These are phyloP conservation scores for Muraenolepis orangiensis DNA, from an alignment of 2,797 vertebrate genomes.

Conservation along the genomic window DNA sequence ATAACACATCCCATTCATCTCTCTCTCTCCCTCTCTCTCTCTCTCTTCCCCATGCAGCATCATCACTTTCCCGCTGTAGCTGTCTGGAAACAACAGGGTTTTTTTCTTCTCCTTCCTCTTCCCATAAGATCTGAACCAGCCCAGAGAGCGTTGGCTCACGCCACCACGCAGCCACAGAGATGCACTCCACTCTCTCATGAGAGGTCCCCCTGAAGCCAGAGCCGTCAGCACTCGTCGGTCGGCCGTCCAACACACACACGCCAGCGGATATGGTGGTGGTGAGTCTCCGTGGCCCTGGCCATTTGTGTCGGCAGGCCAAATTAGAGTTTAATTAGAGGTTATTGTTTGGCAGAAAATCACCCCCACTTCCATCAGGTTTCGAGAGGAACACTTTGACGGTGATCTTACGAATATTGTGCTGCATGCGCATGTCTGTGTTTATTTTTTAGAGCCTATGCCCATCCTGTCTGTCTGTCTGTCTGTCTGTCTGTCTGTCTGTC, in stretches of 20 bases:
- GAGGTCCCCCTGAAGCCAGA: slow-evolving; percentile 40
- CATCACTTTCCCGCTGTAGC: slow-evolving; percentile 65
- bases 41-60: slow-evolving; percentile 65
- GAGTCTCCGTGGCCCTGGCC: slow-evolving; percentile 6
- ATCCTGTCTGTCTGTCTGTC: not conserved
- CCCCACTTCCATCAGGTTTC: not conserved
- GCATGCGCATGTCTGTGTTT: not conserved
- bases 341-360: slow-evolving; percentile 14
- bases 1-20: slow-evolving; percentile 71
- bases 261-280: slow-evolving; percentile 39
- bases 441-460: not conserved
- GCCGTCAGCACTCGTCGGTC: slow-evolving; percentile 45
- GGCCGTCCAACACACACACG: slow-evolving; percentile 62
- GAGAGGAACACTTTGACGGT: slow-evolving; percentile 4
- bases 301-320: slow-evolving; percentile 15
- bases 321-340: slow-evolving; percentile 12
- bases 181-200: slow-evolving; percentile 51
- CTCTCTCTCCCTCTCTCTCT: slow-evolving; percentile 42
- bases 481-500: not conserved
- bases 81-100: slow-evolving; percentile 73
- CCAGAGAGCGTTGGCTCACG: slow-evolving; percentile 60
- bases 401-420: not conserved
- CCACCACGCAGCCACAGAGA: slow-evolving; percentile 58
- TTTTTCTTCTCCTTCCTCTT: slow-evolving; percentile 38
- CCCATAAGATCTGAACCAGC: slow-evolving; percentile 65